These are phyloP conservation scores for Vollenhovia emeryi DNA, from an alignment of 1,140 invertebrate genomes.

Conservation along the genomic window DNA sequence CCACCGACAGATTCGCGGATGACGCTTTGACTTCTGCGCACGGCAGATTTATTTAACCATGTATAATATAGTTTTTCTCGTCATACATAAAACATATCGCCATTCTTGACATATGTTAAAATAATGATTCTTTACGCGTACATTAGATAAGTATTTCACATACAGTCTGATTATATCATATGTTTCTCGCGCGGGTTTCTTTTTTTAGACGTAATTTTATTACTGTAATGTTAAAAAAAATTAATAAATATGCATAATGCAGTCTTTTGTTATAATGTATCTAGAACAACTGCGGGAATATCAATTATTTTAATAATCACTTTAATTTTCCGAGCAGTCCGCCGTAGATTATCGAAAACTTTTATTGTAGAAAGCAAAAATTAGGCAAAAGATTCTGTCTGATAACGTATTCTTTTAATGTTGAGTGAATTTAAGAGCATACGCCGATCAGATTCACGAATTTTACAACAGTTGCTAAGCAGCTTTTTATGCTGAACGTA, in stretches of 20 bases:
- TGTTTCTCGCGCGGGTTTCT: not conserved
- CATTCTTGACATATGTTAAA: not conserved
- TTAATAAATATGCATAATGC: not conserved
- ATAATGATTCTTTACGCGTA: not conserved
- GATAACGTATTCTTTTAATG: too few relatives aligned
- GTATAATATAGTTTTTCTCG: not conserved
- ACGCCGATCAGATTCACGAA: too few relatives aligned
- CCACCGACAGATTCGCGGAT: not conserved
- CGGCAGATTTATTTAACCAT: not conserved
- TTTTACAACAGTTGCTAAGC: too few relatives aligned
- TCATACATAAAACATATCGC: slow-evolving; percentile 8
- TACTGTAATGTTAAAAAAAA: slow-evolving; percentile 24
- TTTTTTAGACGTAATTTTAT: not conserved
- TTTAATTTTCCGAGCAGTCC: too few relatives aligned
- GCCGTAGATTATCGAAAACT: too few relatives aligned
- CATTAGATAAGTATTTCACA: not conserved
- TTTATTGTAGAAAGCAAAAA: too few relatives aligned
- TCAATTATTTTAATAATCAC: too few relatives aligned
- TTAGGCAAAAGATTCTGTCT: too few relatives aligned
- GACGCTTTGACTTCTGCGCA: not conserved
- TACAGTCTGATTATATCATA: slow-evolving; percentile 6
- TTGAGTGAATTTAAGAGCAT: too few relatives aligned
- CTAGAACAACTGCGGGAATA: too few relatives aligned
- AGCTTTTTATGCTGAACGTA: too few relatives aligned
- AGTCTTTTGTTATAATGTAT: too few relatives aligned